Percentiles rank a stretch among this genome's conserved stretches.
phyloP scores from a whole-genome alignment of 2,797 vertebrate species.

The Eulemur albifrons region DNA sequence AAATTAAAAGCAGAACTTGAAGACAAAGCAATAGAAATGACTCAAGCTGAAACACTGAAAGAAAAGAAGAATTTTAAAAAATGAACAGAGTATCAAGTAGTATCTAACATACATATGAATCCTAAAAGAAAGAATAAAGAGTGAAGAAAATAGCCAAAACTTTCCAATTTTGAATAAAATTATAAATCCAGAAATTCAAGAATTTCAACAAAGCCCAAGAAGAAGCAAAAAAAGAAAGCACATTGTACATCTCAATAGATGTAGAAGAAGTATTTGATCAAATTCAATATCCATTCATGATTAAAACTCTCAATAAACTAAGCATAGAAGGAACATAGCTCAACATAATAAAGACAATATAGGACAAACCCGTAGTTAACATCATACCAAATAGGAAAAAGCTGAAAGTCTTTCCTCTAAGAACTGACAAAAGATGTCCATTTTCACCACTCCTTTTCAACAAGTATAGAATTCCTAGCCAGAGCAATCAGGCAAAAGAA shows the following conservation, averaged over 20 bases:
- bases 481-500: too few species aligned
- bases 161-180: slow-evolving; percentile 19
- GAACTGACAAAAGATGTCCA: too few species aligned
- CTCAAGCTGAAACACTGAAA: not conserved
- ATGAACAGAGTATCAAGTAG: not conserved
- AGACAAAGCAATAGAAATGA: not conserved
- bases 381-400: too few species aligned
- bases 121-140: not conserved
- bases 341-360: not conserved
- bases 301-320: too few species aligned
- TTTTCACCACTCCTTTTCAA: too few species aligned
- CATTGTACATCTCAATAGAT: not conserved
- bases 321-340: not conserved
- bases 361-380: too few species aligned
- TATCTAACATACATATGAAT: not conserved
- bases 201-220: not conserved
- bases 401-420: too few species aligned
- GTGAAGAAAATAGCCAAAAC: not conserved
- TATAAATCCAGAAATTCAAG: not conserved
- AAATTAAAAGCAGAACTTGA: slow-evolving; percentile 13
- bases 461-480: too few species aligned
- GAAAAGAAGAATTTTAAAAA: slow-evolving; percentile 4
- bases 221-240: not conserved
- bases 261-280: too few species aligned
- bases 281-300: too few species aligned